These are phyloP conservation scores for Danionella cerebrum DNA, from an alignment of 2,113 vertebrate species.

Conservation along the genomic window DNA sequence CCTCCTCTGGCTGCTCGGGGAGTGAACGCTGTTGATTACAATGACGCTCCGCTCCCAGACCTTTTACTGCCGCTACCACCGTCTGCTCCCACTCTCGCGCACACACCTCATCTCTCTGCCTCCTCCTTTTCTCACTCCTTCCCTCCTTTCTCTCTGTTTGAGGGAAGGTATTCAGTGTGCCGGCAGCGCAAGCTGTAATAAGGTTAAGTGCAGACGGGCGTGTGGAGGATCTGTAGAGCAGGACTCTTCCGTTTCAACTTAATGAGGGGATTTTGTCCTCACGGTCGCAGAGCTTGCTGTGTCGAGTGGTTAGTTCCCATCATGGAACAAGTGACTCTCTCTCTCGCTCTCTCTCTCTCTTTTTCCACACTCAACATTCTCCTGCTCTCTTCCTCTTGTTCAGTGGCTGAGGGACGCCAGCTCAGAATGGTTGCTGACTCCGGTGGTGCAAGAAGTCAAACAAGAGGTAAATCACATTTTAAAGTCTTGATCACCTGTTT, in stretches of 20 bases:
- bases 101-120: conserved; percentile 3
- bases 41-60: conserved; percentile 33
- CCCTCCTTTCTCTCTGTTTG: conserved; percentile 2
- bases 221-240: conserved; percentile 22
- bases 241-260: conserved; percentile 25
- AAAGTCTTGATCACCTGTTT: too few species aligned
- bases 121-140: conserved; percentile 7
- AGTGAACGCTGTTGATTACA: conserved; percentile 36
- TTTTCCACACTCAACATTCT: conserved; percentile 41
- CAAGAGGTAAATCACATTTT: conserved; percentile 72
- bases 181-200: conserved; percentile 56
- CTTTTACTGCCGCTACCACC: conserved; percentile 27
- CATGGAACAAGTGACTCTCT: conserved; percentile 59
- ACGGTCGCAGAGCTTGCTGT: conserved; percentile 46
- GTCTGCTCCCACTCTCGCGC: conserved; percentile 1
- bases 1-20: conserved; percentile 32
- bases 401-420: conserved; percentile 78
- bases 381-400: conserved; percentile 49
- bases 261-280: conserved; percentile 30
- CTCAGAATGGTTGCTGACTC: conserved; percentile 65
- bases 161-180: conserved; percentile 29
- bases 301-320: conserved; percentile 58
- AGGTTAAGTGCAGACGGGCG: conserved; percentile 54
- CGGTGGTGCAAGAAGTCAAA: conserved; percentile 74
- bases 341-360: conserved; percentile 31